A percentile compares a stretch with the other conserved stretches of the same genome.
phyloP scores from a whole-genome alignment of 2,888 invertebrate genomes.

The Plagiodera versicolora region DNA sequence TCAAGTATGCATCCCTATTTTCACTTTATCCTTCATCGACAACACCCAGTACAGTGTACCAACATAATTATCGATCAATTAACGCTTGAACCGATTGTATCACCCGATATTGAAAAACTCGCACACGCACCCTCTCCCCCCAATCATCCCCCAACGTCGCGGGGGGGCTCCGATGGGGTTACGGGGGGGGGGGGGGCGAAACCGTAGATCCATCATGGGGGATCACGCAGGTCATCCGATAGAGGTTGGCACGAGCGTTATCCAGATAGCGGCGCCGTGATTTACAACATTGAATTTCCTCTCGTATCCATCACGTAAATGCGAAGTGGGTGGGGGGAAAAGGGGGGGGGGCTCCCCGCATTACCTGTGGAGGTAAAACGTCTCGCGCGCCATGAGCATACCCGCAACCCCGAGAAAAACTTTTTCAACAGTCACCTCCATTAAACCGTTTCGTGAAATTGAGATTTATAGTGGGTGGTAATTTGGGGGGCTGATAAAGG shows the following conservation, averaged over 20 bases:
- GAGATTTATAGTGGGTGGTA: conserved; percentile 28
- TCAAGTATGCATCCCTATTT: too few relatives aligned
- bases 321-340: not conserved
- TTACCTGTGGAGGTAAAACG: too few relatives aligned
- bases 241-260: conserved; percentile 50
- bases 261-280: conserved; percentile 49
- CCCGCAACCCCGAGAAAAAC: too few relatives aligned
- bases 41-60: too few relatives aligned
- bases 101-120: too few relatives aligned
- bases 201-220: conserved; percentile 48
- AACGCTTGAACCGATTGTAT: too few relatives aligned
- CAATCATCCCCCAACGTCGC: not conserved
- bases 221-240: conserved; percentile 54
- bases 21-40: too few relatives aligned
- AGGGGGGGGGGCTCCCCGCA: too few relatives aligned
- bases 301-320: conserved; percentile 48
- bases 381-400: too few relatives aligned
- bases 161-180: conserved; percentile 17
- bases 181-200: conserved; percentile 25
- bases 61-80: too few relatives aligned
- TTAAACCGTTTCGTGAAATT: conserved; percentile 9
- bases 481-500: conserved; percentile 19
- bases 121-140: too few relatives aligned
- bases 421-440: too few relatives aligned
- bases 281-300: conserved; percentile 50